Conservation (phyloP, 2,888 invertebrate species). For the Rhorus exstirpatorius region DNA sequence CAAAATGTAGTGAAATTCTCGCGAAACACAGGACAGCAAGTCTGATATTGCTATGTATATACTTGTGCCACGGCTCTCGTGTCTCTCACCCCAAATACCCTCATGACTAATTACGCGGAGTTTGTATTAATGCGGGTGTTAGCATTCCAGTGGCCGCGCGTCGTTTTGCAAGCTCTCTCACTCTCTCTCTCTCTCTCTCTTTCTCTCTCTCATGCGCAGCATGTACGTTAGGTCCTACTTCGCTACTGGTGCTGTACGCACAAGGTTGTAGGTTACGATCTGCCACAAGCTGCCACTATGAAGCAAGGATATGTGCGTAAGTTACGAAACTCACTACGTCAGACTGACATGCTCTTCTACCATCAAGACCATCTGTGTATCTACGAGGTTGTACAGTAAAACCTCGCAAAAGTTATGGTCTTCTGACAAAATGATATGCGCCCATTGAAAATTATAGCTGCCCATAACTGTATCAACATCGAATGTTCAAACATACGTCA, state of each 20-base stretch:
- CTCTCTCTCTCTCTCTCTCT: slow-evolving; percentile 10
- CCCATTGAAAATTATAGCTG: neutral
- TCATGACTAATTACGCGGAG: slow-evolving; percentile 80
- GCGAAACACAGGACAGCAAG: slow-evolving; percentile 20
- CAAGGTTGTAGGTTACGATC: slow-evolving; percentile 38
- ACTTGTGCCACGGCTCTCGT: slow-evolving; percentile 18
- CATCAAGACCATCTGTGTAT: slow-evolving; percentile 39
- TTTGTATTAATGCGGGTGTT: slow-evolving; percentile 82
- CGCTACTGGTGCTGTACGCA: slow-evolving; percentile 33
- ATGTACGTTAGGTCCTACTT: slow-evolving; percentile 19
- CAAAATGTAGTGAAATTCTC: slow-evolving; percentile 46
- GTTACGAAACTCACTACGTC: slow-evolving; percentile 50
- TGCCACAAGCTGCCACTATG: slow-evolving; percentile 40
- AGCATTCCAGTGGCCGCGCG: slow-evolving; percentile 77
- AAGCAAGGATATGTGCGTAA: slow-evolving; percentile 50
- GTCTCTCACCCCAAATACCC: slow-evolving; percentile 52
- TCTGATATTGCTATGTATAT: slow-evolving; percentile 20
- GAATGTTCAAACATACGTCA: too few relatives aligned
- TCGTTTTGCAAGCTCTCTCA: slow-evolving; percentile 65
- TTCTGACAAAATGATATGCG: neutral
- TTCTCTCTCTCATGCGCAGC: neutral
- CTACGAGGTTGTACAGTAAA: slow-evolving; percentile 17
- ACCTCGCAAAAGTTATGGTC: neutral
- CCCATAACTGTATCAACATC: neutral
- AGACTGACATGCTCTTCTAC: slow-evolving; percentile 35